Evolutionary conservation across 92 coral and sea anemone species (phyloP).

Genomic region (Porites cylindrica): DNA sequence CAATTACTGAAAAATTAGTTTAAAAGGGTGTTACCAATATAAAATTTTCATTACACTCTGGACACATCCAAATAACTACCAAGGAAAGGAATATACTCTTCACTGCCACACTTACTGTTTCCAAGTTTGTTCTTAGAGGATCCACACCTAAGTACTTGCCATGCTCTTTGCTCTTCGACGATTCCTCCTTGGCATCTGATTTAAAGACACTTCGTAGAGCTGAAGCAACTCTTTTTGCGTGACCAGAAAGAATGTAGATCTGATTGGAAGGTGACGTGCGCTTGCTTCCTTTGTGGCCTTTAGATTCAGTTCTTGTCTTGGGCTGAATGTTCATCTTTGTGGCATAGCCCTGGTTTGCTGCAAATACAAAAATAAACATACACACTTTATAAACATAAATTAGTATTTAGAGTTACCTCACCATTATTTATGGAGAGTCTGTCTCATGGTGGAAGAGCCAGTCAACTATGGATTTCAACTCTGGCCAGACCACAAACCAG

Average conservation of each 20-base stretch:
- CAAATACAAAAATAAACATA: not conserved
- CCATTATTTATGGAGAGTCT: no score
- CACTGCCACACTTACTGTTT: conserved; percentile 43
- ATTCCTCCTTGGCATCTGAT: conserved; percentile 79
- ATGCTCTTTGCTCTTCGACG: conserved; percentile 62
- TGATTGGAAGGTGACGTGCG: conserved; percentile 82
- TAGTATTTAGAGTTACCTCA: not conserved
- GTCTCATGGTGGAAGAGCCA: no score
- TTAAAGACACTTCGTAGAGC: conserved; percentile 88
- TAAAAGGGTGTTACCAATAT: no score
- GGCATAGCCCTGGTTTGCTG: conserved; percentile 85
- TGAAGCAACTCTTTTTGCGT: conserved; percentile 84
- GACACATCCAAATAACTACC: no score
- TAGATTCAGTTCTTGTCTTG: conserved; percentile 60
- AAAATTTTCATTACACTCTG: no score
- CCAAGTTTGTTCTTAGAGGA: conserved; percentile 41
- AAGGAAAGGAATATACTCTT: no score
- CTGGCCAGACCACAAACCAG: no score
- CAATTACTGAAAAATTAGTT: no score
- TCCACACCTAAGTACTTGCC: conserved; percentile 57
- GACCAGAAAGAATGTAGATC: conserved; percentile 77
- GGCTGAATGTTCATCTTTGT: conserved; percentile 81
- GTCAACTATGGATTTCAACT: no score
- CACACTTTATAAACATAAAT: not conserved
- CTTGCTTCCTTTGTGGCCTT: conserved; percentile 75